Evolutionary conservation across 2,888 invertebrate species (phyloP), one percentile per base, ranked within the genome.

Genomic region (Mechanitis messenoides): DNA sequence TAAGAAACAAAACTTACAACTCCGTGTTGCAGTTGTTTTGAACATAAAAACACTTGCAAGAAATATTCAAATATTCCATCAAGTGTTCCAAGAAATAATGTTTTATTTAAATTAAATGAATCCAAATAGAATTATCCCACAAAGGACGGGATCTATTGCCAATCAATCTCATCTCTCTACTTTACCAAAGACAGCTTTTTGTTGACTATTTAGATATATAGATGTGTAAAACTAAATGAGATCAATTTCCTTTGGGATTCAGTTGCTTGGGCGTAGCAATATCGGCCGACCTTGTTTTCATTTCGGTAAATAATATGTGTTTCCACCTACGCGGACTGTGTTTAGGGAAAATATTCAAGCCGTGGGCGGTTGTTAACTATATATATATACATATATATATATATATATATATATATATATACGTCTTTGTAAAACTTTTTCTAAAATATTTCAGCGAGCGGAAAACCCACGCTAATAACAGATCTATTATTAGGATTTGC

Each of bases 31-130:
- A 66, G 74, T 75, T 74, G 35, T 75, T 76, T 73, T 74, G 74
- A 69, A 74, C 71, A 75, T 74, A 76, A 76, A 78, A 75, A 77
- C 77, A 76, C 73, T 68, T 74, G 76, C 20, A 20, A 75, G 75
- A 77, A 77, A 73, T 72, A 73, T 72, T 70, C 71, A 71, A 73
- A 64, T 69, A 62, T 65, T 68, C 72, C 63, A 68, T 73, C 74
- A 75, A 75, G 75, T 74, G 75, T 72, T 72, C 74, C 73, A 45
- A 53, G 35, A 12, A 35, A 54, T 55, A 31, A 50, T 31, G 6
- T 31, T 50, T 7, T 28, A 31, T 50, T 42, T 20, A 20, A 20
- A 20, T 20, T 20, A 20, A 20, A 20, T 20, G 20, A 20, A 20
- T 1, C 20, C 20, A 20, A 20, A 20, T 20, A 20, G 20, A 20